A percentile compares a stretch with the other conserved stretches of the same genome.
Evolutionary conservation across 2,113 vertebrate genomes (phyloP).

Genomic region (Porphyrio hochstetteri): DNA sequence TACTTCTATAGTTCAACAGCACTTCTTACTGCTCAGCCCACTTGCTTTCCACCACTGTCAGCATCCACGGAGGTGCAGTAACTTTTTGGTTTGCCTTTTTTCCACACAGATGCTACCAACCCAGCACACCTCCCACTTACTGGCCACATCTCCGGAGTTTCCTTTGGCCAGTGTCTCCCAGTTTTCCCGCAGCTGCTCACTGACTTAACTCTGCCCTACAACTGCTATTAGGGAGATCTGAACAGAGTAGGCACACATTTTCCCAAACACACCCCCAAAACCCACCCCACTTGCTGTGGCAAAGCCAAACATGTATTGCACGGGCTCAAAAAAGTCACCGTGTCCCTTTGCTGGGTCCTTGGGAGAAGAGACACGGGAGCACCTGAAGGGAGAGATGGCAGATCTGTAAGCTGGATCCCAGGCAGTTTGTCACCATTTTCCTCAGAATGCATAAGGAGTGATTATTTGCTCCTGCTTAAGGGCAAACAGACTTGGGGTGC

Average conservation of each 20-base stretch:
- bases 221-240: background rate
- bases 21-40: background rate
- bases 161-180: background rate
- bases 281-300: background rate
- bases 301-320: background rate
- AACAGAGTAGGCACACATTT: background rate
- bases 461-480: background rate
- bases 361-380: background rate
- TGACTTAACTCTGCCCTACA: background rate
- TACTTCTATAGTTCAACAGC: background rate
- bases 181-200: background rate
- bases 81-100: background rate
- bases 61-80: fast-evolving
- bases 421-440: background rate
- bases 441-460: background rate
- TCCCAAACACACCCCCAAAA: background rate
- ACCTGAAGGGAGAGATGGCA: background rate
- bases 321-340: background rate
- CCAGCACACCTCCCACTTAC: background rate
- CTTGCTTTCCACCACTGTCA: background rate
- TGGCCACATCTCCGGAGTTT: background rate
- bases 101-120: background rate
- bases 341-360: background rate
- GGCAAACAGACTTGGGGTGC: background rate
- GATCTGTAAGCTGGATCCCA: background rate